phyloP scores from a whole-genome alignment of 2,113 vertebrate genomes.

The Alexandromys fortis region DNA sequence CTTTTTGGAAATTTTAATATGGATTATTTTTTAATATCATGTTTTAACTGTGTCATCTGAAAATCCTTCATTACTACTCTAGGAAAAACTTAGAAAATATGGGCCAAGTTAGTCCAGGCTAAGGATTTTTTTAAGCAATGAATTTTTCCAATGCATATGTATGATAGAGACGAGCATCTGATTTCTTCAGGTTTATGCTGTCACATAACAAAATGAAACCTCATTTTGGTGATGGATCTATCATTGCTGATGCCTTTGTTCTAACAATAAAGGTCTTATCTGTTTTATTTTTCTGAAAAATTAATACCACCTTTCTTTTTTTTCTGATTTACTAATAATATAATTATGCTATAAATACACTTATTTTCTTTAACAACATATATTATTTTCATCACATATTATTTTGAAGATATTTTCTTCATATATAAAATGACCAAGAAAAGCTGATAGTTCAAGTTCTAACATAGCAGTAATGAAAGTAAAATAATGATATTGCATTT shows the following conservation, averaged over 20 bases:
- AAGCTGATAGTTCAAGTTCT: not conserved
- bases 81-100: not conserved
- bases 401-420: not conserved
- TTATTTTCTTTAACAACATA: not conserved
- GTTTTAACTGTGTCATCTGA: not conserved
- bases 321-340: not conserved
- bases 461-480: not conserved
- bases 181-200: not conserved
- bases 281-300: not conserved
- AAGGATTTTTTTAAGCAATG: not conserved
- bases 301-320: not conserved
- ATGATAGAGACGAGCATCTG: not conserved
- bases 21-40: not conserved
- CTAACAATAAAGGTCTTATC: not conserved
- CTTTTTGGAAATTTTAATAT: not conserved
- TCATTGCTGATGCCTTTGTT: not conserved
- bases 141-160: not conserved
- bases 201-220: not conserved
- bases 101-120: not conserved
- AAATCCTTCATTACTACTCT: not conserved
- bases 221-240: not conserved
- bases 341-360: not conserved
- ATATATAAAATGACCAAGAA: not conserved
- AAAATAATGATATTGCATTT: not conserved
- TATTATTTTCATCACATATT: not conserved